Evolutionary conservation across 2,797 vertebrate genomes (phyloP).

Genomic region (Notoglanidium macrostoma): DNA sequence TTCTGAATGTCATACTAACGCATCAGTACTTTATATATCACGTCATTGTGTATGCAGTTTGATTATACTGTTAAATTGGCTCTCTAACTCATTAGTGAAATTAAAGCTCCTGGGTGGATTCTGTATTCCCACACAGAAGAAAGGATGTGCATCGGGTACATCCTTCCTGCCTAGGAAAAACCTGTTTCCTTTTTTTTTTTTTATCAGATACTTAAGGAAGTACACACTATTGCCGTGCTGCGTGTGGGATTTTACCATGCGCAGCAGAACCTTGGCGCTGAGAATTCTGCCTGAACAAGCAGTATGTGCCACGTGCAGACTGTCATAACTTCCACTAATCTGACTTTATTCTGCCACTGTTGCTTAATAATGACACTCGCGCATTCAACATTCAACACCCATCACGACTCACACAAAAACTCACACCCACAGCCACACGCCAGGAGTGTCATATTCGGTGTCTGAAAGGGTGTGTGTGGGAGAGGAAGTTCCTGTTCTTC

Average conservation of each 20-base stretch:
- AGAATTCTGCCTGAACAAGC: conserved; percentile 36
- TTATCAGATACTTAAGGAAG: conserved; percentile 73
- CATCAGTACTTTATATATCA: not conserved
- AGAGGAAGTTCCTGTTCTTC: conserved; percentile 56
- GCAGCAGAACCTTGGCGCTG: conserved; percentile 14
- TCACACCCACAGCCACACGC: conserved; percentile 20
- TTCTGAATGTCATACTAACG: not conserved
- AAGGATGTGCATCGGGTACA: conserved; percentile 71
- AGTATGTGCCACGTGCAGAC: conserved; percentile 12
- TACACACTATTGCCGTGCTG: conserved; percentile 48
- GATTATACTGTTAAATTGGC: conserved; percentile 1
- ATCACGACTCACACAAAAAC: not conserved
- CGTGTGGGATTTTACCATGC: conserved; percentile 24
- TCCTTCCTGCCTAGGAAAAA: conserved; percentile 75
- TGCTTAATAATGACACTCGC: conserved; percentile 1
- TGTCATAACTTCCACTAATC: conserved; percentile 38
- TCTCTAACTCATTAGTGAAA: conserved; percentile 41
- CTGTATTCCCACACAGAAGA: conserved; percentile 68
- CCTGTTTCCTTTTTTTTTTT: conserved; percentile 70
- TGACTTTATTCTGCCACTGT: conserved; percentile 12
- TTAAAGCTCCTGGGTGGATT: conserved; percentile 60
- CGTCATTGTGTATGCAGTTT: not conserved
- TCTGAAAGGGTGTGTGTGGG: conserved; percentile 31
- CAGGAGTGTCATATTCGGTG: conserved; percentile 25
- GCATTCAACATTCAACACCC: not conserved